Evolutionary conservation across 2,888 invertebrate species (phyloP).

Genomic region (Allolobophora icterica): DNA sequence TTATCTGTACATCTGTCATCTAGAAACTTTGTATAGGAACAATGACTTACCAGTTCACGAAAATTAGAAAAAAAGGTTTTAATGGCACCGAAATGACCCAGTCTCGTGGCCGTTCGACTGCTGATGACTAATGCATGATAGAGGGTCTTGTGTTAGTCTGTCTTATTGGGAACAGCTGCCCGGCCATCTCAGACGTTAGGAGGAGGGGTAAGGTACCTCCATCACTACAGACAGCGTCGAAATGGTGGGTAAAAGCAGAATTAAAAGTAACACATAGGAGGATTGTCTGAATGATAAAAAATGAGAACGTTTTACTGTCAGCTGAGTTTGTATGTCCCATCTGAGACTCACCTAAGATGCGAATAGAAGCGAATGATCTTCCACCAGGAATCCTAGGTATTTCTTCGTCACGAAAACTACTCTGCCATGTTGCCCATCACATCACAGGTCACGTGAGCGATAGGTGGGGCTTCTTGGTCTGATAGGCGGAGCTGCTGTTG

Average conservation of each 20-base stretch:
- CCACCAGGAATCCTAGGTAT: slow-evolving; percentile 18
- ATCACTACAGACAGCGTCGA: not conserved
- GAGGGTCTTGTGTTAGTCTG: not conserved
- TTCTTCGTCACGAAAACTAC: slow-evolving; percentile 27
- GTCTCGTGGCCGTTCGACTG: not conserved
- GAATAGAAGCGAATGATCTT: slow-evolving; percentile 2
- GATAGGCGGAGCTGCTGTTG: not conserved
- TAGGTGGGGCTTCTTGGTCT: not conserved
- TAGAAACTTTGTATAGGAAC: not conserved
- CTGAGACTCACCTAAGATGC: slow-evolving; percentile 21
- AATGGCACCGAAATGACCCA: not conserved
- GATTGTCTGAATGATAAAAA: not conserved
- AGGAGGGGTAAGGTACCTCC: not conserved
- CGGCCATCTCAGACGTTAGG: not conserved
- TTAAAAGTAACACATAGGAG: not conserved
- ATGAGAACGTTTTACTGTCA: not conserved
- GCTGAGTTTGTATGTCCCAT: not conserved
- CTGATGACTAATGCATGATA: not conserved
- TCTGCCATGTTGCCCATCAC: slow-evolving; percentile 23
- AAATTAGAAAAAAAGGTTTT: not conserved
- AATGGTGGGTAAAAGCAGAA: not conserved
- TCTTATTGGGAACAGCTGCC: not conserved
- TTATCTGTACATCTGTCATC: not conserved
- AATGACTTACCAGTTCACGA: not conserved
- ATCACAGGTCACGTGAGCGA: not conserved